Percentiles rank a stretch among this genome's conserved stretches.
Evolutionary conservation across 2,888 invertebrate genomes (phyloP).

Genomic region (Arctia plantaginis): DNA sequence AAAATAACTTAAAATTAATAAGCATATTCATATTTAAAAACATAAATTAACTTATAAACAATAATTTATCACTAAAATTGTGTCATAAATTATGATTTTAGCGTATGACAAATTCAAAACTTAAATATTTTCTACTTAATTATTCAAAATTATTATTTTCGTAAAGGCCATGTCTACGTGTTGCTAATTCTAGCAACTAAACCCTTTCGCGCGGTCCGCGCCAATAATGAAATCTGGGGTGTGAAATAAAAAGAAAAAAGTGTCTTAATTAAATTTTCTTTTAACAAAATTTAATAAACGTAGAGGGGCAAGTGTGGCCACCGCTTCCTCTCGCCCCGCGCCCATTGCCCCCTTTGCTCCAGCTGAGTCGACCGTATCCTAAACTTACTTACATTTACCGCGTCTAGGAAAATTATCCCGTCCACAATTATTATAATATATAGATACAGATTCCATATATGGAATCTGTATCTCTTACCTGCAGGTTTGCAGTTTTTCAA

Average conservation of each 20-base stretch:
- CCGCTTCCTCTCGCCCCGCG: constrained; percentile 23
- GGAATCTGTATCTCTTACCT: not conserved
- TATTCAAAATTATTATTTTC: not conserved
- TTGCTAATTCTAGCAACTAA: constrained; percentile 65
- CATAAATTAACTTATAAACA: not conserved
- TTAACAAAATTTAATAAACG: constrained; percentile 84
- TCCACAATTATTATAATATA: constrained; percentile 1
- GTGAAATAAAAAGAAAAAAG: constrained; percentile 85
- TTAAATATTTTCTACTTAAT: not conserved
- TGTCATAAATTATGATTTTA: not conserved
- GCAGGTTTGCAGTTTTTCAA: not conserved
- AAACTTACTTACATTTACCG: constrained; percentile 26
- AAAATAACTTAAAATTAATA: not conserved
- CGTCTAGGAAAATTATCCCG: constrained; percentile 16
- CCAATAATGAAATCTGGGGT: constrained; percentile 86
- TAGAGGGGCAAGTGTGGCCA: constrained; percentile 57
- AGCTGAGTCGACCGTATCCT: constrained; percentile 36
- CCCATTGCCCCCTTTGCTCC: constrained; percentile 16
- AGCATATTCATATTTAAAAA: not conserved
- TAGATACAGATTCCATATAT: not conserved
- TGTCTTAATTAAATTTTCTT: constrained; percentile 86
- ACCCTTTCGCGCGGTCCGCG: constrained; percentile 79
- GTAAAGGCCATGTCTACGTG: constrained; percentile 16
- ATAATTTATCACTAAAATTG: not conserved
- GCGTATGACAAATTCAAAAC: not conserved